Conservation (phyloP, 2,797 vertebrate genomes). For the Florisuga fusca region DNA sequence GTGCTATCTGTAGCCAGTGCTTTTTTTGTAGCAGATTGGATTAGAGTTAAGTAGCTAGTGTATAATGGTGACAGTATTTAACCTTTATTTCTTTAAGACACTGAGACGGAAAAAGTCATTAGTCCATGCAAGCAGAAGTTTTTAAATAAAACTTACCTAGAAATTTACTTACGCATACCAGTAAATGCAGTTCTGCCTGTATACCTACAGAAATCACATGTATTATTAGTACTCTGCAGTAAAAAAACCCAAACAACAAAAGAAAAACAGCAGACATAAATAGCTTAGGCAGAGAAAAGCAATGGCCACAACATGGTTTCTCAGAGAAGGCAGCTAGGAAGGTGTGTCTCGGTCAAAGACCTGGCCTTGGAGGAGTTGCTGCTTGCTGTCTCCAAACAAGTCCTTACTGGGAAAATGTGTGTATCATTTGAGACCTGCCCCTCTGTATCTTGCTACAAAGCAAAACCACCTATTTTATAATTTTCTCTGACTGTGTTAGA, state of each 20-base stretch:
- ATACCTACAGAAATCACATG: background rate
- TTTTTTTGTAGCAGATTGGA: background rate
- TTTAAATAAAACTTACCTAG: background rate
- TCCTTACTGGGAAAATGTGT: background rate
- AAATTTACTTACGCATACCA: background rate
- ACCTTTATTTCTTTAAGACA: background rate
- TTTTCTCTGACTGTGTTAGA: background rate
- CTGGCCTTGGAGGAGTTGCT: background rate
- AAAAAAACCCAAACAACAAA: background rate
- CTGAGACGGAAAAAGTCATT: background rate
- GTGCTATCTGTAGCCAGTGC: accelerated
- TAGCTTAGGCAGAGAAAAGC: background rate
- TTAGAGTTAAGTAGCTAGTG: background rate
- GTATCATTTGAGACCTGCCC: accelerated
- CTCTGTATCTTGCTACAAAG: background rate
- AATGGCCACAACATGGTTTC: background rate
- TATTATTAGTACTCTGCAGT: background rate
- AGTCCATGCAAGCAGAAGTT: background rate
- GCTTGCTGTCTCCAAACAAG: background rate
- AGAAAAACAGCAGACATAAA: background rate
- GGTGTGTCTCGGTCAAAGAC: background rate
- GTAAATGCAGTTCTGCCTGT: background rate
- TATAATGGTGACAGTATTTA: background rate
- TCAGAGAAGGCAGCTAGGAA: accelerated
- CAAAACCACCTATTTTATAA: background rate